Percentiles rank a stretch among this genome's conserved stretches.
These are phyloP conservation scores for Campylomormyrus tamandua DNA, from an alignment of 2,113 vertebrate species.

Conservation along the genomic window DNA sequence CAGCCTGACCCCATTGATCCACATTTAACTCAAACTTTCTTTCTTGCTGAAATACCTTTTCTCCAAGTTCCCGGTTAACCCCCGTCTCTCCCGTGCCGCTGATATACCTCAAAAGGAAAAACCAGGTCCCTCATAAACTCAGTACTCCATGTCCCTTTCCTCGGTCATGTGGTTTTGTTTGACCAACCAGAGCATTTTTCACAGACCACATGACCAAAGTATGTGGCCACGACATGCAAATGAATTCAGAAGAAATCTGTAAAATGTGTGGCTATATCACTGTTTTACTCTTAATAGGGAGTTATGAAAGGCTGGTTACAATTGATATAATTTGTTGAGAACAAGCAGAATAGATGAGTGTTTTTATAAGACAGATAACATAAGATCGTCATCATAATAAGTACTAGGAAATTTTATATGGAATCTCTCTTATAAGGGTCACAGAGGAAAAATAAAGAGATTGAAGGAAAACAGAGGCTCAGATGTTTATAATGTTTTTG, in stretches of 20 bases:
- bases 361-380: not conserved
- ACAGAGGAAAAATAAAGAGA: not conserved
- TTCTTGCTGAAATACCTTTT: not conserved
- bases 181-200: not conserved
- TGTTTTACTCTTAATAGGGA: not conserved
- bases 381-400: not conserved
- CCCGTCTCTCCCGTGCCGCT: not conserved
- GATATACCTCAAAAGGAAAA: not conserved
- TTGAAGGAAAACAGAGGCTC: not conserved
- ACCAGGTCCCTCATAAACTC: not conserved
- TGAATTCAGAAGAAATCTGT: not conserved
- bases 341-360: not conserved
- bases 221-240: not conserved
- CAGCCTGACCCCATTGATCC: not conserved
- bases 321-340: not conserved
- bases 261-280: not conserved
- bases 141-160: not conserved
- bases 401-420: not conserved
- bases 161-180: not conserved
- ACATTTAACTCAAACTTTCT: not conserved
- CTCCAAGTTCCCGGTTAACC: not conserved
- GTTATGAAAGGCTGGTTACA: not conserved
- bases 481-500: not conserved
- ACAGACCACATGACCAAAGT: not conserved
- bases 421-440: not conserved